phyloP scores from a whole-genome alignment of 1,140 invertebrate species.

The Orchesella cincta region DNA sequence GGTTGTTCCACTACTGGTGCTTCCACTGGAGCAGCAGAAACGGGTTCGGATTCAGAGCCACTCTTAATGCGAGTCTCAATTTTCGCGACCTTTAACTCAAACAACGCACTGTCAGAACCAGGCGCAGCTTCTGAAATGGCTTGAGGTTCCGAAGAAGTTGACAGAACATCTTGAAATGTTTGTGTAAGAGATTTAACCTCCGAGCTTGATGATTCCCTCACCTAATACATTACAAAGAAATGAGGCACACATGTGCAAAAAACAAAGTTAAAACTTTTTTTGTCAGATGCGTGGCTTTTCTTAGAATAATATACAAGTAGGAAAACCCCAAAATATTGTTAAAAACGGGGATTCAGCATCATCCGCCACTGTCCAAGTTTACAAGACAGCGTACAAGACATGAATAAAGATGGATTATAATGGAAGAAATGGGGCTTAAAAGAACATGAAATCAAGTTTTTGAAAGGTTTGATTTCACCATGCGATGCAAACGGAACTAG shows the following conservation, averaged over 20 bases:
- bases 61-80: conserved; percentile 9
- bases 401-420: too few relatives aligned
- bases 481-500: too few relatives aligned
- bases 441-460: too few relatives aligned
- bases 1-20: background rate
- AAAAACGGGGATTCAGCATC: too few relatives aligned
- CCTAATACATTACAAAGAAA: conserved; percentile 38
- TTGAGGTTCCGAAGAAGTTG: conserved; percentile 18
- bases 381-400: too few relatives aligned
- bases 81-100: conserved; percentile 16
- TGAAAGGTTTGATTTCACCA: too few relatives aligned
- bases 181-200: conserved; percentile 44
- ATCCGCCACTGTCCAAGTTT: too few relatives aligned
- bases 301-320: background rate
- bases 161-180: conserved; percentile 47
- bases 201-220: conserved; percentile 42
- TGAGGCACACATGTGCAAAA: too few relatives aligned
- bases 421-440: too few relatives aligned
- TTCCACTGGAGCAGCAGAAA: background rate
- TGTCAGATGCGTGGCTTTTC: background rate
- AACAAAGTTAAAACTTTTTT: background rate
- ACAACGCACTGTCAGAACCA: background rate
- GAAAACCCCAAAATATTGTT: background rate
- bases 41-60: background rate
- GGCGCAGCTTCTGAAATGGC: background rate